Percentiles rank a stretch among this genome's conserved stretches.
Evolutionary conservation across 1,140 invertebrate genomes (phyloP).

Genomic region (Drosophila virilis): DNA sequence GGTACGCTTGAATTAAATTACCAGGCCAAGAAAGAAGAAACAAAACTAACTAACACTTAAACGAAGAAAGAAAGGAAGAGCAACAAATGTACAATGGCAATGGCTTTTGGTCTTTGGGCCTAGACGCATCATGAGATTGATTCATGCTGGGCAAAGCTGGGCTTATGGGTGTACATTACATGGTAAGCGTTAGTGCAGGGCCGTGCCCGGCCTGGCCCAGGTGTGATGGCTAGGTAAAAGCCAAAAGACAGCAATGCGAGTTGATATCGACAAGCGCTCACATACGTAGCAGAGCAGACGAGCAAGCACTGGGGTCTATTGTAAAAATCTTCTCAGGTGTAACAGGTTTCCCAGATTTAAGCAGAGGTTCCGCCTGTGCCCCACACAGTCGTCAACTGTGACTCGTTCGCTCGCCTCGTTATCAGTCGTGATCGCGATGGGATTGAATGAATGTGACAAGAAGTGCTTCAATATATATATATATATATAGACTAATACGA

Average conservation of each 20-base stretch:
- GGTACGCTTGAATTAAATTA: constrained; percentile 82
- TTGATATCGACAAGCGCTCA: constrained; percentile 57
- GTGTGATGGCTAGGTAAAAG: constrained; percentile 46
- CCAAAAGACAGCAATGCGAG: constrained; percentile 64
- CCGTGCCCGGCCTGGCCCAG: background rate
- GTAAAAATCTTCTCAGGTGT: constrained; percentile 79
- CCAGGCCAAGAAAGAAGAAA: background rate
- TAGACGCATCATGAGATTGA: constrained; percentile 40
- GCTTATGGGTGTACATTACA: constrained; percentile 45
- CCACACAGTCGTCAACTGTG: constrained; percentile 58
- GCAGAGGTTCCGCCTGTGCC: constrained; percentile 45
- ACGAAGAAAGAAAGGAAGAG: constrained; percentile 48
- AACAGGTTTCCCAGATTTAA: constrained; percentile 81
- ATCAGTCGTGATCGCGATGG: constrained; percentile 44
- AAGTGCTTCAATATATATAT: background rate
- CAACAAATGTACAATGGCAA: constrained; percentile 47
- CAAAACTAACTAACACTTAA: background rate
- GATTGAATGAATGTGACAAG: constrained; percentile 6
- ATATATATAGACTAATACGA: background rate
- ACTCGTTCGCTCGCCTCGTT: constrained; percentile 46
- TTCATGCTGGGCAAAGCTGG: constrained; percentile 9
- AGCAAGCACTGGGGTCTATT: constrained; percentile 51
- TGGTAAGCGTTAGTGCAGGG: constrained; percentile 11
- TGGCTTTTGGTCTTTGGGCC: constrained; percentile 22
- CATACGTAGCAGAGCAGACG: constrained; percentile 6